Conservation (phyloP, 2,113 vertebrate genomes). For the Ageneiosus marmoratus region DNA sequence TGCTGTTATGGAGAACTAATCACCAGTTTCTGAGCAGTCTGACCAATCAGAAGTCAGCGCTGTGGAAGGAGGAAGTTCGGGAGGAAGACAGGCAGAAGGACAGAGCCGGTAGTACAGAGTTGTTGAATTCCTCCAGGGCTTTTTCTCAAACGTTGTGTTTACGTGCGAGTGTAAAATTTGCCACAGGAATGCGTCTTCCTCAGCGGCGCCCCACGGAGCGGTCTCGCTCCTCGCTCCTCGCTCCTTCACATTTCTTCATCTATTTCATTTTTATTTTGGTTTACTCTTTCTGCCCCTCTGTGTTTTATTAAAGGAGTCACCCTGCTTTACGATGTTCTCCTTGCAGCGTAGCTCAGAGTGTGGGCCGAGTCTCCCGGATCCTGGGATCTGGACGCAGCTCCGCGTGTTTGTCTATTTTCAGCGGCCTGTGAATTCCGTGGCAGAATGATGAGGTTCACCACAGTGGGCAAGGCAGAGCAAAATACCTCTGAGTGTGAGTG, state of each 20-base stretch:
- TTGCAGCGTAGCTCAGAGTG: not conserved
- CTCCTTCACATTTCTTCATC: slow-evolving; percentile 5
- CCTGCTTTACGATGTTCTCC: slow-evolving; percentile 1
- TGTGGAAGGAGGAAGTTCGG: not conserved
- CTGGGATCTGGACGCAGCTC: not conserved
- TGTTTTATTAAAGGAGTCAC: slow-evolving; percentile 41
- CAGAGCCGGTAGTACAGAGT: slow-evolving; percentile 57
- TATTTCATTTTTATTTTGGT: not conserved
- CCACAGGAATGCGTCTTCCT: slow-evolving; percentile 66
- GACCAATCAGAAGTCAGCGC: not conserved
- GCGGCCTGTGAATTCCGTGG: slow-evolving; percentile 72
- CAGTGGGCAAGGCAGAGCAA: slow-evolving; percentile 60
- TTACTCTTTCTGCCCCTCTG: not conserved
- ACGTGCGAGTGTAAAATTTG: slow-evolving; percentile 69
- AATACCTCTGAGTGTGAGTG: slow-evolving; percentile 55
- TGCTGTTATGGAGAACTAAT: not conserved
- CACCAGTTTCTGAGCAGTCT: too few relatives aligned
- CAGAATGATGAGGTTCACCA: slow-evolving; percentile 53
- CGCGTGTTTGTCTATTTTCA: slow-evolving; percentile 67
- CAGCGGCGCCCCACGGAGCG: slow-evolving; percentile 8
- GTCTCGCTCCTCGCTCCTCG: too few relatives aligned
- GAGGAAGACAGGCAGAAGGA: too few relatives aligned
- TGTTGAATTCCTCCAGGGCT: slow-evolving; percentile 69
- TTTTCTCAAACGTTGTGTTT: slow-evolving; percentile 63
- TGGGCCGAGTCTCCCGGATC: not conserved